phyloP scores from a whole-genome alignment of 2,888 invertebrate genomes.

The Parthenolecanium corni region DNA sequence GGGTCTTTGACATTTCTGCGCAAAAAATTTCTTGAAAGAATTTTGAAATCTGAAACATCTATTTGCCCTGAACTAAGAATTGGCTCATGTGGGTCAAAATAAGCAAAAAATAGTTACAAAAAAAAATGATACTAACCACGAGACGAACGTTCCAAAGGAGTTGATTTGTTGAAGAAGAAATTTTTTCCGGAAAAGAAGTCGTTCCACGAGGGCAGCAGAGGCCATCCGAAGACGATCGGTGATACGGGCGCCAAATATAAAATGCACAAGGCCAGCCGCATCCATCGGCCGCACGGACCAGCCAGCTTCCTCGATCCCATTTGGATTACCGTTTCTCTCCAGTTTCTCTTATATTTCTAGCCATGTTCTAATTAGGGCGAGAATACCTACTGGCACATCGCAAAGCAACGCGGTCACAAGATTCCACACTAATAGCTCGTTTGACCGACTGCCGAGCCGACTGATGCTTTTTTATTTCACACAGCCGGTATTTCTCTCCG shows the following conservation, averaged over 20 bases:
- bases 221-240: slow-evolving; percentile 12
- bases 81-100: not conserved
- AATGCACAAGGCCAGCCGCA: not conserved
- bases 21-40: not conserved
- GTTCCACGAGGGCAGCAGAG: slow-evolving; percentile 11
- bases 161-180: slow-evolving; percentile 5
- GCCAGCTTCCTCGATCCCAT: too few relatives aligned
- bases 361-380: too few relatives aligned
- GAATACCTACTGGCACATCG: too few relatives aligned
- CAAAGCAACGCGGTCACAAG: too few relatives aligned
- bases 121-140: slow-evolving; percentile 11
- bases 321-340: too few relatives aligned
- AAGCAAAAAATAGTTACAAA: not conserved
- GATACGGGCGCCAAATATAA: slow-evolving; percentile 1
- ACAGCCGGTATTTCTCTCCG: too few relatives aligned
- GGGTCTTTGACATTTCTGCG: not conserved
- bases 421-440: too few relatives aligned
- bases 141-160: slow-evolving; percentile 13
- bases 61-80: not conserved
- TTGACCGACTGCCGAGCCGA: too few relatives aligned
- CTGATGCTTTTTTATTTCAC: too few relatives aligned
- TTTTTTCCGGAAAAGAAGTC: slow-evolving; percentile 9
- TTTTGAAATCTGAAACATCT: not conserved
- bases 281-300: too few relatives aligned
- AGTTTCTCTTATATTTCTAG: too few relatives aligned